phyloP scores from a whole-genome alignment of 2,113 vertebrate genomes.

The Cinclus cinclus region DNA sequence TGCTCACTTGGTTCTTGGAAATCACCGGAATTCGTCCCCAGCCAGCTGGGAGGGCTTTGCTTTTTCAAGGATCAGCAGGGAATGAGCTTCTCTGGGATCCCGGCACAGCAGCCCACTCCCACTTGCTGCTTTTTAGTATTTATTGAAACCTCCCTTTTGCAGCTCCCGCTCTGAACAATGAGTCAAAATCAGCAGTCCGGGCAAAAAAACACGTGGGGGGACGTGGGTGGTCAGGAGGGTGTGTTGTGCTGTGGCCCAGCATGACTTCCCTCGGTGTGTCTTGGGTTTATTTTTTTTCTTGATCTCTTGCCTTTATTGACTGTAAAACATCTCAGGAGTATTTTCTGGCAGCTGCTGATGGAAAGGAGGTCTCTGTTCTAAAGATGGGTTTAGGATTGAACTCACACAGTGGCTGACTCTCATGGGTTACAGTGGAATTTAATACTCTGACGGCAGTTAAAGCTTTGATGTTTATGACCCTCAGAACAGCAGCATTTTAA shows the following conservation, averaged over 20 bases:
- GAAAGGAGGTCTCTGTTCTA: not conserved
- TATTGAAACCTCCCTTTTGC: not conserved
- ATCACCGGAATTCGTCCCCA: not conserved
- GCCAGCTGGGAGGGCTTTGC: not conserved
- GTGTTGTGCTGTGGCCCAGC: not conserved
- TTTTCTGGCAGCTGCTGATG: not conserved
- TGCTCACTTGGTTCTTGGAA: not conserved
- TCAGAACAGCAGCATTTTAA: not conserved
- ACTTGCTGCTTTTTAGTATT: not conserved
- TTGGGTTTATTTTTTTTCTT: not conserved
- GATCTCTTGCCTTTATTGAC: not conserved
- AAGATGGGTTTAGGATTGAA: not conserved
- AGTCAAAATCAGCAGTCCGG: not conserved
- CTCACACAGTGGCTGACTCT: not conserved
- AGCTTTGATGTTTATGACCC: not conserved
- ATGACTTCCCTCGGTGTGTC: not conserved
- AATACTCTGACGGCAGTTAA: not conserved
- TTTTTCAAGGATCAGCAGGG: not conserved
- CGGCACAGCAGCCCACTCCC: not conserved
- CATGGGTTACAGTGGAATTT: not conserved
- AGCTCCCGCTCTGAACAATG: not conserved
- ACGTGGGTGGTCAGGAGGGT: not conserved
- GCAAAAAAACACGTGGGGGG: not conserved
- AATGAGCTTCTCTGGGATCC: not conserved
- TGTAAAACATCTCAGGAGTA: not conserved